phyloP scores from a whole-genome alignment of 2,888 invertebrate genomes.

The Phengaris alcon region DNA sequence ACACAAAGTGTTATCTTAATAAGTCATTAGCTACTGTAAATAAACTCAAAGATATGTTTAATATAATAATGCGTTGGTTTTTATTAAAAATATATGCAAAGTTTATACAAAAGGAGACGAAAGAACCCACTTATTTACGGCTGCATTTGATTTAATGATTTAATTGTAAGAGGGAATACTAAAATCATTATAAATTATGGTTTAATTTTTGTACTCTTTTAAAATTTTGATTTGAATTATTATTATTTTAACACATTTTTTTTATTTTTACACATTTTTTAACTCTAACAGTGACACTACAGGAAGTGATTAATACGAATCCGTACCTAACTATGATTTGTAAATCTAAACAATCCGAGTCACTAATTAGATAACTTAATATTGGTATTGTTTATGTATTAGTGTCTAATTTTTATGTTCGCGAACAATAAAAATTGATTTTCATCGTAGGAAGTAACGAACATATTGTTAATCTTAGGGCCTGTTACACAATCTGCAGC shows the following conservation, averaged over 20 bases:
- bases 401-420: too few species aligned
- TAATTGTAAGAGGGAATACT: neutral
- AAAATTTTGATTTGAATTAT: neutral
- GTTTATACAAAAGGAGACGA: neutral
- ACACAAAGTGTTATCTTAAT: neutral
- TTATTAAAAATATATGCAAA: constrained; percentile 11
- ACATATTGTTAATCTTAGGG: too few species aligned
- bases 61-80: neutral
- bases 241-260: neutral
- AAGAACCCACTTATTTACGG: too few species aligned
- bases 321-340: too few species aligned
- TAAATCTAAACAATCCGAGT: too few species aligned
- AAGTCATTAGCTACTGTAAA: constrained; percentile 23
- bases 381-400: too few species aligned
- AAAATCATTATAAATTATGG: neutral
- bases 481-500: too few species aligned
- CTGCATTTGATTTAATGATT: constrained; percentile 14
- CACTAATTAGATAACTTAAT: too few species aligned
- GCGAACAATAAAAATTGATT: too few species aligned
- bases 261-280: neutral
- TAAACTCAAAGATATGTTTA: neutral
- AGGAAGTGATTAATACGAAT: too few species aligned
- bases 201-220: neutral
- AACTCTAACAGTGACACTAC: too few species aligned
- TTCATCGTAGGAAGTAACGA: too few species aligned